phyloP scores from a whole-genome alignment of 2,888 invertebrate genomes.

The Erebia palarica region DNA sequence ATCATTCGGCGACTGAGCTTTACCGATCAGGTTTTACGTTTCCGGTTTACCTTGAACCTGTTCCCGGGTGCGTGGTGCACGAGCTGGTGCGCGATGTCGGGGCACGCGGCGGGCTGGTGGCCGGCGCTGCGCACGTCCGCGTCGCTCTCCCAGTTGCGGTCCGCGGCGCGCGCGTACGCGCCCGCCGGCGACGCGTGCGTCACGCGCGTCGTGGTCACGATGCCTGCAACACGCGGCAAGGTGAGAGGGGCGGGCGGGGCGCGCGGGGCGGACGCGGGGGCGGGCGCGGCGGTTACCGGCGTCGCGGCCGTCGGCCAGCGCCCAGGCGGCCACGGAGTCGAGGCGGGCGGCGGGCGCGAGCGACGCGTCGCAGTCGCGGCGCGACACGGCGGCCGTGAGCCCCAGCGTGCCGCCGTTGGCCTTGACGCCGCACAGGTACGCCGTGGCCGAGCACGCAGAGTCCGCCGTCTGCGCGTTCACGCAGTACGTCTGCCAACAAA shows the following conservation, averaged over 20 bases:
- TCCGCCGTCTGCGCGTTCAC: conserved; percentile 86
- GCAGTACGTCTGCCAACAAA: conserved; percentile 49
- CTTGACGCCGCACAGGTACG: conserved; percentile 86
- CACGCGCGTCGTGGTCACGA: conserved; percentile 89
- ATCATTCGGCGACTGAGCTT: no score
- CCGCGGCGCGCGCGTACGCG: conserved; percentile 84
- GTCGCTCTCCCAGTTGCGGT: conserved; percentile 87
- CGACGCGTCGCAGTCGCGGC: conserved; percentile 82
- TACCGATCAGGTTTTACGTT: no score
- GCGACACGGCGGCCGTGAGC: conserved; percentile 83
- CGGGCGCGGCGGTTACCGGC: conserved; percentile 44
- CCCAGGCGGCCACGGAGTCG: conserved; percentile 85
- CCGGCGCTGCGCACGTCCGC: conserved; percentile 65
- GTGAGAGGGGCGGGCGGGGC: conserved; percentile 75
- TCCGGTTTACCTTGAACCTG: conserved; percentile 82
- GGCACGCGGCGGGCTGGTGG: conserved; percentile 75
- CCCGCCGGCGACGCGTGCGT: conserved; percentile 90
- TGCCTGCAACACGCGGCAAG: conserved; percentile 38
- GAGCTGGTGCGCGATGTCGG: conserved; percentile 88
- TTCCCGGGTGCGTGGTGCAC: conserved; percentile 84
- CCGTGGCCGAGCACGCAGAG: conserved; percentile 87
- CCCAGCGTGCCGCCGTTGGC: conserved; percentile 85
- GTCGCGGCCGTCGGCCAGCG: conserved; percentile 75
- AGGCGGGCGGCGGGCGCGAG: conserved; percentile 78
- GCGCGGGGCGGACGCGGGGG: conserved; percentile 84